Evolutionary conservation across 2,113 vertebrate species (phyloP), one percentile per base, ranked within the genome.

Genomic region (Bos javanicus): DNA sequence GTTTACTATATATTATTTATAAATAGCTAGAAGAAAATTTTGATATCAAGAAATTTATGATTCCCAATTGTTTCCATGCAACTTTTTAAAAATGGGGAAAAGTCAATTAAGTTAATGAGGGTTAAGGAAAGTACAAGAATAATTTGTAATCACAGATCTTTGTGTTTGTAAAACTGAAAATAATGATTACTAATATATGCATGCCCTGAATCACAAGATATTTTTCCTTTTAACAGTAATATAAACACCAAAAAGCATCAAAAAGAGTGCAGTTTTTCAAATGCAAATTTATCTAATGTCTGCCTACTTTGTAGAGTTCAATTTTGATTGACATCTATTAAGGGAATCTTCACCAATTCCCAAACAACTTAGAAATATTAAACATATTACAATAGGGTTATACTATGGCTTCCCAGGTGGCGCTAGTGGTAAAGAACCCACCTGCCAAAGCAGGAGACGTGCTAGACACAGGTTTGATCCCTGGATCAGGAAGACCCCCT

Each of bases 131-230:
- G 4, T 62, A 48, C 48, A 92, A 57, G 28, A 87, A 30, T 15
- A 87, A 90, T 92, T 92, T 67, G 14, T 14, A 86, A 81, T 71
- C n/a, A 60, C 14, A 90, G 81, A 60, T 23, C 14, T 78, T 88
- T 88, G 64, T 90, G 11, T 64, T 91, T 91, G 21, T n/a, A 92
- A 94, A 81, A 86, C 26, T 84, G 5, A 82, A 95, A 93, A 95
- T 57, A 74, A 80, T 36, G 16, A 90, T 59, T 93, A 25, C 8
- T 91, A 39, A 54, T n/a, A 48, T 87, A 80, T 5, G 26, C 10
- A 52, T 76, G 43, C 62, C 14, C 17, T 92, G 59, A 85, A 71
- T 92, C n/a, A 62, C 23, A 83, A 76, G 21, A 43, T 48, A 50
- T 6, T 67, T 92, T 96, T 92, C 21, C 28, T 91, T 96, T 96